Base-by-base conservation (phyloP, 1,140 invertebrate genomes). In the Drosophila nasuta region DNA sequence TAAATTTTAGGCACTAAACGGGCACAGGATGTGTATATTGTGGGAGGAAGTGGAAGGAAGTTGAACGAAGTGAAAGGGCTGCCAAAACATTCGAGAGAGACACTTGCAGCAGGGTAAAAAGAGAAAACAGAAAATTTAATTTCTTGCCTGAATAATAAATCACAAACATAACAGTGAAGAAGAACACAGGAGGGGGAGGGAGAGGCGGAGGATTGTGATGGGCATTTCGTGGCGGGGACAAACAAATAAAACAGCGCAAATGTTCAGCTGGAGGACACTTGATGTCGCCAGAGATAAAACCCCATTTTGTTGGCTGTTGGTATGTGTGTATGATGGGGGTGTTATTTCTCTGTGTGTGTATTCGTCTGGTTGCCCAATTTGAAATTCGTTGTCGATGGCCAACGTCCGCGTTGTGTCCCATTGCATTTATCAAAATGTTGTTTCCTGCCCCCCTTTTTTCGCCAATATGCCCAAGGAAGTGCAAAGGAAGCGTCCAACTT, bases 61-160 rank as follows among this genome's bases (percentile, higher is more conserved):
- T 43, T 56, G 41, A 0, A 25, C 20, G 54, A 13, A 43, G 10
- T 38, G 35, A 71, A 74, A 76, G 67, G 57, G 79, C 60, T 73
- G 79, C 68, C 76, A 72, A 68, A 66, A 63, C 43, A 38, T 56
- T 57, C 35, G 35, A 81, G 51, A 75, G 35, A 81, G 51, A 75
- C 82, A 72, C 60, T 68, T 57, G 10, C 28, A n/a, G 30, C 78
- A 77, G 75, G 78, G n/a, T n/a, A 38, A 88, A 83, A 89, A 85
- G 75, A 65, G 81, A 52, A 52, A 52, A 54, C 28, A 77, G 78
- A 89, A 89, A 91, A 91, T 88, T 91, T 91, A 91, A 91, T 91
- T 91, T 91, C 82, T 87, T 83, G 80, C 80, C 77, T 77, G 88
- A 88, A 91, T 91, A 91, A 91, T 91, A 91, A 91, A 91, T 91